Evolutionary conservation across 1,140 invertebrate genomes (phyloP).

Genomic region (Dendrolimus kikuchii): DNA sequence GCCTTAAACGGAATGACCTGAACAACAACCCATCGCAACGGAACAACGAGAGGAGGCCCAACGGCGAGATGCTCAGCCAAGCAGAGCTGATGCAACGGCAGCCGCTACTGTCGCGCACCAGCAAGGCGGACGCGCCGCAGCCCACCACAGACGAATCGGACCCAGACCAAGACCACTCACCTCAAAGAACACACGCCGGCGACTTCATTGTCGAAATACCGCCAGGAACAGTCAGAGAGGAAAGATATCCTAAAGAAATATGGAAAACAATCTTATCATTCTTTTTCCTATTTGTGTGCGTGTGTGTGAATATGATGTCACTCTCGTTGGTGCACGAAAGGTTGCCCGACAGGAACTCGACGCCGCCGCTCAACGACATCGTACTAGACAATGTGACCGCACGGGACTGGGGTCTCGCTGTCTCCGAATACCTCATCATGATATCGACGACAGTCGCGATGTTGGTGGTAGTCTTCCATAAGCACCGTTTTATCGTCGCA

Average conservation of each 20-base stretch:
- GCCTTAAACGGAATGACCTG: conserved; percentile 65
- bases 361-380: conserved; percentile 85
- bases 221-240: conserved; percentile 51
- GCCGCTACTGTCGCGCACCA: conserved; percentile 61
- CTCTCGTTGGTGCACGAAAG: conserved; percentile 89
- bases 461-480: conserved; percentile 86
- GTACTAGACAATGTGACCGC: conserved; percentile 83
- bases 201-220: conserved; percentile 67
- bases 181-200: conserved; percentile 42
- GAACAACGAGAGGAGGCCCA: conserved; percentile 19
- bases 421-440: conserved; percentile 91
- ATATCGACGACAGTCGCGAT: conserved; percentile 81
- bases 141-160: conserved; percentile 63
- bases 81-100: conserved; percentile 69
- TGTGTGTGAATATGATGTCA: conserved; percentile 74
- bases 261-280: conserved; percentile 67
- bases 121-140: conserved; percentile 52
- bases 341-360: conserved; percentile 81
- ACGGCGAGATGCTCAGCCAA: conserved; percentile 58
- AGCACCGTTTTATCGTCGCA: conserved; percentile 89
- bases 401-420: conserved; percentile 84
- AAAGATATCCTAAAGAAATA: conserved; percentile 67
- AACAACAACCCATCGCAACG: conserved; percentile 65
- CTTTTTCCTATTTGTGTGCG: conserved; percentile 59
- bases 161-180: conserved; percentile 57